Conservation (phyloP, 35 echinoderm and acorn worm genomes). For the Apostichopus californicus region DNA sequence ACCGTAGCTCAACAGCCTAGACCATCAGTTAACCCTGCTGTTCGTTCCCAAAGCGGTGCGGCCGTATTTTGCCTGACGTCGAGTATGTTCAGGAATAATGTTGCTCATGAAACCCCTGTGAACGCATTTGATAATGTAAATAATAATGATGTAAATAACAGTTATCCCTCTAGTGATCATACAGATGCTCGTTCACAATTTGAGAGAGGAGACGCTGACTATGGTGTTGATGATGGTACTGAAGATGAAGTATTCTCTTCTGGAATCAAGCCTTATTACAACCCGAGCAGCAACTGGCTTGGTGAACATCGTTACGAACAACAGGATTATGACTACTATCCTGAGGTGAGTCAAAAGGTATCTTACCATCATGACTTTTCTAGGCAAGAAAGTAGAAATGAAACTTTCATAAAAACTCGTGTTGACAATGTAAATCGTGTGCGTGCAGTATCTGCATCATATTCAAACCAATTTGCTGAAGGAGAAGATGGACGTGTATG, state of each 20-base stretch:
- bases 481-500: neutral
- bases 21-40: neutral
- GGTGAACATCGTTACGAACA: conserved; percentile 11
- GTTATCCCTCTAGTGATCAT: conserved; percentile 40
- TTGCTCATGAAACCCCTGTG: neutral
- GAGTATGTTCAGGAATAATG: conserved; percentile 22
- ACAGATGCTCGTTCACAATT: neutral
- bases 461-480: neutral
- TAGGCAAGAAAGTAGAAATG: neutral
- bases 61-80: conserved; percentile 46
- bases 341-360: conserved; percentile 46
- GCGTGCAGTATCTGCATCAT: neutral
- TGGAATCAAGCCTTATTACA: conserved; percentile 31
- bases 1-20: neutral
- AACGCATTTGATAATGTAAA: neutral
- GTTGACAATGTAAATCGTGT: neutral
- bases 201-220: neutral
- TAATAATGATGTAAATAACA: conserved; percentile 44
- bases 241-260: conserved; percentile 31
- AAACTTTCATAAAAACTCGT: neutral
- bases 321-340: conserved; percentile 10
- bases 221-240: neutral
- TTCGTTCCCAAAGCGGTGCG: conserved; percentile 5
- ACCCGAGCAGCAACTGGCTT: conserved; percentile 48
- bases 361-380: conserved; percentile 41